A percentile compares a stretch with the other conserved stretches of the same genome.
These are phyloP conservation scores for Anagrus nilaparvatae DNA, from an alignment of 1,140 invertebrate species.

Conservation along the genomic window DNA sequence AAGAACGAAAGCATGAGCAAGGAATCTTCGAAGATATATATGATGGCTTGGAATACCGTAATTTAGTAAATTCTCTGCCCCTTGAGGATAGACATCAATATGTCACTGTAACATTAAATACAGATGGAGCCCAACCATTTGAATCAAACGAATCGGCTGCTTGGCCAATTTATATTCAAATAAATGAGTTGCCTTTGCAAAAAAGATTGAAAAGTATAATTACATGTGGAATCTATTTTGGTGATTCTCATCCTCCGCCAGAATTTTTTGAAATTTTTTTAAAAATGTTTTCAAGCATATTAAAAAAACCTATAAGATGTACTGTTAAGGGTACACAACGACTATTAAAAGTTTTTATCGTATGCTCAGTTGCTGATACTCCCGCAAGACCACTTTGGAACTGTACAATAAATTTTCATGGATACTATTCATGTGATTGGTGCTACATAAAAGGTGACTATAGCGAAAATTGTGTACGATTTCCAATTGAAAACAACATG, in stretches of 20 bases:
- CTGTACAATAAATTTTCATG: conserved; percentile 9
- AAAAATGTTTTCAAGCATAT: background rate
- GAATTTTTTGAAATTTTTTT: conserved; percentile 8
- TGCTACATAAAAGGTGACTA: no score
- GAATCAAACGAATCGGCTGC: conserved; percentile 4
- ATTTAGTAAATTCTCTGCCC: conserved; percentile 3
- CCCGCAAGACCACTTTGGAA: conserved; percentile 5
- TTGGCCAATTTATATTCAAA: conserved; percentile 7
- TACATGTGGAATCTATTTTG: conserved; percentile 3
- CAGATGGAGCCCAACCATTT: conserved; percentile 10
- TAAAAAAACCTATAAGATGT: conserved; percentile 4
- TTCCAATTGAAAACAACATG: no score
- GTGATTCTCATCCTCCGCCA: conserved; percentile 2
- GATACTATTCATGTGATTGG: conserved; percentile 7
- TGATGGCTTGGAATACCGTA: conserved; percentile 3
- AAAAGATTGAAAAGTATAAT: conserved; percentile 2
- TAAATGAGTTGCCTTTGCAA: conserved; percentile 9
- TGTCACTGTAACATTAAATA: conserved; percentile 5
- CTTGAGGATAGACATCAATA: background rate
- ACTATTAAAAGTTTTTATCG: conserved; percentile 3
- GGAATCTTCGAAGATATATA: conserved; percentile 4
- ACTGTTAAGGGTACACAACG: background rate
- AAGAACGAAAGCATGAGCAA: background rate
- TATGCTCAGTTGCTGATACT: background rate
- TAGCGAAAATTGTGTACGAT: no score